Evolutionary conservation across 2,797 vertebrate species (phyloP).

Genomic region (Coreius guichenoti): DNA sequence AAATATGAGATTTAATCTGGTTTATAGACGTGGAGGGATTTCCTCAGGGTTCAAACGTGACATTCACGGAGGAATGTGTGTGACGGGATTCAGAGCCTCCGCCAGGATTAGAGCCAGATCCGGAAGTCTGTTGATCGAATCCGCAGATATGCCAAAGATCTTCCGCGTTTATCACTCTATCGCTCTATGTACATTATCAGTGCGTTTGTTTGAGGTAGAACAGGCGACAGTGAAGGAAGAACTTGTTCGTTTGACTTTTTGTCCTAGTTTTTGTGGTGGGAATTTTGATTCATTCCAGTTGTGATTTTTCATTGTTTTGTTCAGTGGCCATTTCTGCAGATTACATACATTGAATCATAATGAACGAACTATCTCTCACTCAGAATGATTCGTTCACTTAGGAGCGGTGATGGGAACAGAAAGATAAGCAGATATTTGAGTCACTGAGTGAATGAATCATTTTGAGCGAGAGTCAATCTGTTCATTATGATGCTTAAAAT

Average conservation of each 20-base stretch:
- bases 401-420: too few species aligned
- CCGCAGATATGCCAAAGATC: constrained; percentile 46
- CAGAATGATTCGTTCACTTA: too few species aligned
- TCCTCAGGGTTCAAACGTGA: constrained; percentile 35
- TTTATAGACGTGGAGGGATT: neutral
- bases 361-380: too few species aligned
- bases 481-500: too few species aligned
- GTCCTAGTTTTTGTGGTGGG: too few species aligned
- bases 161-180: constrained; percentile 32
- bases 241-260: neutral
- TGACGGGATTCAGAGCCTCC: constrained; percentile 9
- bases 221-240: neutral
- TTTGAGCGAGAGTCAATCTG: too few species aligned
- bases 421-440: too few species aligned
- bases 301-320: neutral
- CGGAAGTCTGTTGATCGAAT: constrained; percentile 49
- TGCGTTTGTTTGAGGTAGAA: neutral
- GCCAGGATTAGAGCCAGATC: constrained; percentile 57
- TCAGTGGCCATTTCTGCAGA: neutral
- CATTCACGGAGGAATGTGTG: constrained; percentile 43
- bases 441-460: too few species aligned
- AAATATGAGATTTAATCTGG: constrained; percentile 15
- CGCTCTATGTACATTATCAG: neutral
- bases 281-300: neutral
- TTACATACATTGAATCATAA: neutral